Evolutionary conservation across 1,140 invertebrate genomes (phyloP), one percentile per base, ranked within the genome.

Genomic region (Cyphomyrmex costatus): DNA sequence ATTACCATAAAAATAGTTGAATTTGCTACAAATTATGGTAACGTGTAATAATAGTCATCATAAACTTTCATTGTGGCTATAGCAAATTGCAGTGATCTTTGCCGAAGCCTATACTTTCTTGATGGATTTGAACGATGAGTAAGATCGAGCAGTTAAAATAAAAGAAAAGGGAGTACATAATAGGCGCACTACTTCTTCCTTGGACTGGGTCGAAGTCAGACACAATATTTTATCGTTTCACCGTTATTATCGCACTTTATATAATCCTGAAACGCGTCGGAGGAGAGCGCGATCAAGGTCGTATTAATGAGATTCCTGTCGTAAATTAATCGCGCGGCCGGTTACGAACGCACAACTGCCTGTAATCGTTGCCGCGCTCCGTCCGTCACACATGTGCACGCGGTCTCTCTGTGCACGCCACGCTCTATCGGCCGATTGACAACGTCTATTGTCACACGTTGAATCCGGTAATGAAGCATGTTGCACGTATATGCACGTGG

Each of bases 391-490:
- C 5, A 61, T 21, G 12, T 83, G 53, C 27, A 5, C 30, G 16
- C n/a, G 21, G n/a, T 46, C 36, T 79, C 27, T 46, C 7, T 82
- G 42, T 60, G n/a, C 21, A 36, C 33, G 53, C 30, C 14, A 36
- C 30, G 27, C 56, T 88, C 56, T 85, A 86, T 65, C 56, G 84
- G 82, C 60, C 71, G 76, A 73, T 60, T 70, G 53, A 89, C 88
- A 83, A 89, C 76, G 46, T 42, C 77, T 68, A 61, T 85, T 78
- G 56, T 86, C 56, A 56, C 68, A 85, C 51, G 27, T 49, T 65
- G 60, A 86, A 89, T 73, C 56, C 60, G 71, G 30, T 70, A 78
- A 89, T 83, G 84, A 82, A 89, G 78, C 49, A 53, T 71, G 83
- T 73, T 36, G 51, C 53, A 73, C 33, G 36, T 80, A 49, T 78